These are phyloP conservation scores for Ceyx melanurus DNA, from an alignment of 2,113 vertebrate genomes.

Conservation along the genomic window DNA sequence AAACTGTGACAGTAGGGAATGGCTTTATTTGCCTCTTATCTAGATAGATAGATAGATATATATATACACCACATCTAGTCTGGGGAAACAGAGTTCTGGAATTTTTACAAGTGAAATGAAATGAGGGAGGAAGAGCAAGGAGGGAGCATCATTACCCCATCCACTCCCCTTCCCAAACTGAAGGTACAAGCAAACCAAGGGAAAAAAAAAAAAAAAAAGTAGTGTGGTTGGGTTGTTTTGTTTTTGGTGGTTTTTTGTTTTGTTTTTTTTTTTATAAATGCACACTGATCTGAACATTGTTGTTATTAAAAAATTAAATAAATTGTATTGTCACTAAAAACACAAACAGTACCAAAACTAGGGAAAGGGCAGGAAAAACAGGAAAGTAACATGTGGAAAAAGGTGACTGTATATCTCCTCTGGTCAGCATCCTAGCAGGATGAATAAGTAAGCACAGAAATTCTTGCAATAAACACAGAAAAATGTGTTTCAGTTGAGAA, in stretches of 20 bases:
- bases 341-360: not conserved
- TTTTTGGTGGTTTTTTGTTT: no score
- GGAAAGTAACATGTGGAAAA: not conserved
- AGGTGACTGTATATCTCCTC: not conserved
- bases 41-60: not conserved
- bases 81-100: not conserved
- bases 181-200: not conserved
- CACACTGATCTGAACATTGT: not conserved
- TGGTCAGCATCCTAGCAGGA: not conserved
- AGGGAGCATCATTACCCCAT: not conserved
- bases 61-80: not conserved
- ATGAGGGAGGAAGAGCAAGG: not conserved
- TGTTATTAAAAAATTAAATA: not conserved
- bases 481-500: not conserved
- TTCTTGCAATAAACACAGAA: constrained; percentile 49
- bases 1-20: not conserved
- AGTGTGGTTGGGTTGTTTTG: not conserved
- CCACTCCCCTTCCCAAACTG: not conserved
- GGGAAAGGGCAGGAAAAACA: not conserved
- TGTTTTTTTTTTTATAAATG: not conserved
- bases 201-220: not conserved
- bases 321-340: not conserved
- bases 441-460: constrained; percentile 27
- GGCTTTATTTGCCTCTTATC: not conserved
- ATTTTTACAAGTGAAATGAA: not conserved